Percentiles rank a stretch among this genome's conserved stretches.
Conservation (phyloP, 1,140 invertebrate genomes). For the Drosophila repletoides region DNA sequence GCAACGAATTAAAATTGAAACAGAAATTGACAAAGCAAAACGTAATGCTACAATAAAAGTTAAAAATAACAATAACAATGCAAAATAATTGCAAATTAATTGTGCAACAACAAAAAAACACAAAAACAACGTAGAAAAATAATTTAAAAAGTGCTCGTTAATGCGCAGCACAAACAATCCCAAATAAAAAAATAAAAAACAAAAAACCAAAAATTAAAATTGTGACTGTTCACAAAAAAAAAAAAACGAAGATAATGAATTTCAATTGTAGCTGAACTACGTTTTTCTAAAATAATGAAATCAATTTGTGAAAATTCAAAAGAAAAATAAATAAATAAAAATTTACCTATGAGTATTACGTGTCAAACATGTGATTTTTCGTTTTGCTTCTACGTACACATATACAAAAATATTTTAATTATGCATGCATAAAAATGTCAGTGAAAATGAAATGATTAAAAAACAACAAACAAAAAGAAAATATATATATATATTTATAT, state of each 20-base stretch:
- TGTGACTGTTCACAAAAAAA: background rate
- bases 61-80: constrained; percentile 38
- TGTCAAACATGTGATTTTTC: constrained; percentile 56
- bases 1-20: constrained; percentile 32
- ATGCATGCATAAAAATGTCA: constrained; percentile 25
- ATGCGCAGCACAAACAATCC: constrained; percentile 17
- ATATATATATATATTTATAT: background rate
- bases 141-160: constrained; percentile 41
- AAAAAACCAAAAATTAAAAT: too few relatives aligned
- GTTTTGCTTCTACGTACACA: constrained; percentile 36
- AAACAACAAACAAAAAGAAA: background rate
- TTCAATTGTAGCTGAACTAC: constrained; percentile 5
- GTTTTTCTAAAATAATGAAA: background rate
- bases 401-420: constrained; percentile 20
- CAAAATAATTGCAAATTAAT: constrained; percentile 58
- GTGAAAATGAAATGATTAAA: constrained; percentile 37
- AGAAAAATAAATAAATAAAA: constrained; percentile 9
- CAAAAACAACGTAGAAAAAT: constrained; percentile 1
- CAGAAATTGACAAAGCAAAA: constrained; percentile 16
- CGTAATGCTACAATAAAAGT: constrained; percentile 8
- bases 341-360: constrained; percentile 37
- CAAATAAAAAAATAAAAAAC: constrained; percentile 11
- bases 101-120: constrained; percentile 32
- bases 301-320: constrained; percentile 8
- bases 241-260: constrained; percentile 22